A percentile compares a stretch with the other conserved stretches of the same genome.
phyloP scores from a whole-genome alignment of 1,140 invertebrate species.

The Tenebrio molitor region DNA sequence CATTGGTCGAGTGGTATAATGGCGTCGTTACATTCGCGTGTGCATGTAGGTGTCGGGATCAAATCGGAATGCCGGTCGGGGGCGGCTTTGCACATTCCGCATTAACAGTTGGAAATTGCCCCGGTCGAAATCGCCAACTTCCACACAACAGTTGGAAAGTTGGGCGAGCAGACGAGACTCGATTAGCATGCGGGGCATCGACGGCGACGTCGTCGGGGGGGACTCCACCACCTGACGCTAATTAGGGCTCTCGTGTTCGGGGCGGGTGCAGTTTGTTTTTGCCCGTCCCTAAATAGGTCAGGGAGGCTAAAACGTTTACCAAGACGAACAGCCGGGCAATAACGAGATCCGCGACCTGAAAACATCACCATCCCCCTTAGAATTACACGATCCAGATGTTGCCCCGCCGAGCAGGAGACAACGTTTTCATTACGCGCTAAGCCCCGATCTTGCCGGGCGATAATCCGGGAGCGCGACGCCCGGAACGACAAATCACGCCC shows the following conservation, averaged over 20 bases:
- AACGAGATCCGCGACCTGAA: conserved; percentile 27
- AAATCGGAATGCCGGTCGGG: conserved; percentile 17
- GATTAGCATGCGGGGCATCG: conserved; percentile 26
- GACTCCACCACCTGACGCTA: conserved; percentile 47
- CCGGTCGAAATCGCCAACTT: conserved; percentile 20
- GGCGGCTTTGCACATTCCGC: conserved; percentile 5
- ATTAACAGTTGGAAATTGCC: conserved; percentile 36
- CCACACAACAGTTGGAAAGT: conserved; percentile 10
- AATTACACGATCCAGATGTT: conserved; percentile 30
- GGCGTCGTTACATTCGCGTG: conserved; percentile 27
- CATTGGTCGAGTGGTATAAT: conserved; percentile 31
- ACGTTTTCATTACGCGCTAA: conserved; percentile 31
- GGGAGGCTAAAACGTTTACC: conserved; percentile 37
- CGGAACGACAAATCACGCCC: background rate
- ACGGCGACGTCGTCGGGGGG: background rate
- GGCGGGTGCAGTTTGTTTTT: conserved; percentile 48
- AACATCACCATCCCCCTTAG: conserved; percentile 25
- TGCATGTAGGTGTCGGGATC: conserved; percentile 14
- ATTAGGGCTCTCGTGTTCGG: conserved; percentile 40
- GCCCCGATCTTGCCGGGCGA: conserved; percentile 22
- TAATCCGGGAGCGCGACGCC: background rate
- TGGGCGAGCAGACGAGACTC: background rate
- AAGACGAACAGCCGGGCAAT: conserved; percentile 40
- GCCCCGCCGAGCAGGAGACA: conserved; percentile 12
- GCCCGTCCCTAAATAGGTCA: conserved; percentile 46